Percentiles rank a stretch among this genome's conserved stretches.
Conservation (phyloP, 2,797 vertebrate genomes). For the Tenualosa ilisha region DNA sequence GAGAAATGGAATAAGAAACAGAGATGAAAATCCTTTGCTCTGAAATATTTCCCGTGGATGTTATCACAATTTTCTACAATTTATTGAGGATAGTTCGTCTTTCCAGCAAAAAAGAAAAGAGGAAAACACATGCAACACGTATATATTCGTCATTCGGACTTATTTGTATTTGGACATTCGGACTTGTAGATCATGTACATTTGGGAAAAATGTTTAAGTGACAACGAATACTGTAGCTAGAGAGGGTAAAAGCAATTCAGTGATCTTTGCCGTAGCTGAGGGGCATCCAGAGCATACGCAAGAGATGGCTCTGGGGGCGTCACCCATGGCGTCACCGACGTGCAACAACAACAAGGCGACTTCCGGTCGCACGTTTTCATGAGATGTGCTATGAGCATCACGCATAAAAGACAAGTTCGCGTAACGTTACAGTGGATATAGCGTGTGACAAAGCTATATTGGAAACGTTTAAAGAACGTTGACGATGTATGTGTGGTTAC, state of each 20-base stretch:
- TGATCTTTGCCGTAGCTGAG: too few relatives aligned
- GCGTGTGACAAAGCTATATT: background rate
- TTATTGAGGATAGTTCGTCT: background rate
- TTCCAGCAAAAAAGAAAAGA: too few relatives aligned
- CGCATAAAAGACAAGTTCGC: background rate
- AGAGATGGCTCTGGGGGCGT: background rate
- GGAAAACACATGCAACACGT: too few relatives aligned
- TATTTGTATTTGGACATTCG: background rate
- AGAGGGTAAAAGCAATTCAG: too few relatives aligned
- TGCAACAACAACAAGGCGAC: slow-evolving; percentile 31
- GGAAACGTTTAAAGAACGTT: background rate
- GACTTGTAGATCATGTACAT: background rate
- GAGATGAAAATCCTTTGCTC: background rate
- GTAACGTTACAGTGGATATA: background rate
- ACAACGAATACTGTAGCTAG: background rate
- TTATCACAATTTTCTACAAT: background rate
- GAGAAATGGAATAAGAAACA: background rate
- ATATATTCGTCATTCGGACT: background rate
- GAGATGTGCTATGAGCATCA: background rate
- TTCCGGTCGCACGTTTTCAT: slow-evolving; percentile 41
- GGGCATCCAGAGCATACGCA: too few relatives aligned
- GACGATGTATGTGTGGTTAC: background rate
- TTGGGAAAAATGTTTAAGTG: background rate
- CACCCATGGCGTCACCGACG: slow-evolving; percentile 18
- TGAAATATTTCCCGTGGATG: background rate